phyloP scores from a whole-genome alignment of 2,113 vertebrate genomes.

The Pungitius pungitius region DNA sequence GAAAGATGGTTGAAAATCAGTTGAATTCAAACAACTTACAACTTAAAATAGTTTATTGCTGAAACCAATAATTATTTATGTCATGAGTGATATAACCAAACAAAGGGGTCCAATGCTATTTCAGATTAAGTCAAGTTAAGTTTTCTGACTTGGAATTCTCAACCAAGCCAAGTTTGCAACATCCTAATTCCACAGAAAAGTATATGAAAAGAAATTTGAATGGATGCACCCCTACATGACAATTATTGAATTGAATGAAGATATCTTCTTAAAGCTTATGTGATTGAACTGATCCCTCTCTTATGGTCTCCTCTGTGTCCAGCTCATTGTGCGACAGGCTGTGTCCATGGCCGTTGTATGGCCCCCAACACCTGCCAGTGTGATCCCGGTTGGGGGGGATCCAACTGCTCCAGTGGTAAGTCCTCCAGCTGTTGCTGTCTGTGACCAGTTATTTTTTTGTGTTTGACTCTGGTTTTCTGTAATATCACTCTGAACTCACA shows the following conservation, averaged over 20 bases:
- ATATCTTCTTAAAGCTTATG: neutral
- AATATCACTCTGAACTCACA: conserved; percentile 44
- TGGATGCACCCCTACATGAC: neutral
- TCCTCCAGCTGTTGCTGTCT: conserved; percentile 87
- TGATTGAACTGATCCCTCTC: conserved; percentile 35
- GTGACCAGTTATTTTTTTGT: conserved; percentile 46
- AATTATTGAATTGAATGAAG: neutral
- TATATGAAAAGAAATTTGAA: neutral
- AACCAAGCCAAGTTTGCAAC: neutral
- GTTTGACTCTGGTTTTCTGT: conserved; percentile 44
- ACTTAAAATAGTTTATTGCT: neutral
- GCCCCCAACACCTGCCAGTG: conserved; percentile 99
- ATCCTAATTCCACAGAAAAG: neutral
- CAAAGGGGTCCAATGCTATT: neutral
- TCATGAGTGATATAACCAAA: neutral
- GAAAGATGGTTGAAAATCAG: neutral
- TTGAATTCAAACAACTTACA: neutral
- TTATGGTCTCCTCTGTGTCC: conserved; percentile 62
- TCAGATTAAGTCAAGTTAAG: neutral
- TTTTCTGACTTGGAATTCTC: neutral
- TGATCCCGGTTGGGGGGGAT: conserved; percentile 98
- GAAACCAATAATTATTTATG: neutral
- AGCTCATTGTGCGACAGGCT: conserved; percentile 96
- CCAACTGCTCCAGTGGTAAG: conserved; percentile 99
- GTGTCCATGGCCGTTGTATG: conserved; percentile 93